Evolutionary conservation across 2,113 vertebrate genomes (phyloP).

Genomic region (Erythrocebus patas): DNA sequence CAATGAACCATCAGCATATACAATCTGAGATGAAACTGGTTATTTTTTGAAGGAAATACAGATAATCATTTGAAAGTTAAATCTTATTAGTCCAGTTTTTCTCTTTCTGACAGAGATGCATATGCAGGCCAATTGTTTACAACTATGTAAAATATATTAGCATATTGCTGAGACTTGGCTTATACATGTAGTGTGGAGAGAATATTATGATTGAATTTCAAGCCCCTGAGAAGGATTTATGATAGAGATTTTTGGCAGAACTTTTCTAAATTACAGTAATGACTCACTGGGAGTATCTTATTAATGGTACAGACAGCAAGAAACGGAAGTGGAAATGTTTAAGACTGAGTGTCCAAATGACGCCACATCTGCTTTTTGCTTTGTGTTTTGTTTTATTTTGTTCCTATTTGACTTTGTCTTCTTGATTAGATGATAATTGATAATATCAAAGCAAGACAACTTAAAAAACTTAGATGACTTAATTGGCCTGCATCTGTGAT

Average conservation of each 20-base stretch:
- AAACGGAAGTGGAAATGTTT: slow-evolving; percentile 57
- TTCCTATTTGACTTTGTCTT: background rate
- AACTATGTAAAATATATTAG: accelerated
- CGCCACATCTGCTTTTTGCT: slow-evolving; percentile 71
- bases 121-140: background rate
- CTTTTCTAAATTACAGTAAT: background rate
- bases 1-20: background rate
- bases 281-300: slow-evolving; percentile 9
- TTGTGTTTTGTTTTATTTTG: slow-evolving; percentile 33
- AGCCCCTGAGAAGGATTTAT: background rate
- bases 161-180: background rate
- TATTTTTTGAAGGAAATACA: background rate
- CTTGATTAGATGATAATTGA: slow-evolving; percentile 74
- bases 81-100: background rate
- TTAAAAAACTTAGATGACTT: slow-evolving; percentile 79
- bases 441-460: slow-evolving; percentile 77
- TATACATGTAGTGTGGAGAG: background rate
- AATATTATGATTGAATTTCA: background rate
- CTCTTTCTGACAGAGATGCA: background rate
- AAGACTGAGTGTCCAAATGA: slow-evolving; percentile 64
- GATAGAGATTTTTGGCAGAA: background rate
- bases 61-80: background rate
- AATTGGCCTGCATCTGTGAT: slow-evolving; percentile 80
- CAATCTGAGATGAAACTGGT: background rate
- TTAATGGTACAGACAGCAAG: slow-evolving; percentile 40